Percentiles rank a stretch among this genome's conserved stretches.
phyloP scores from a whole-genome alignment of 2,797 vertebrate genomes.

The Protosalanx chinensis region DNA sequence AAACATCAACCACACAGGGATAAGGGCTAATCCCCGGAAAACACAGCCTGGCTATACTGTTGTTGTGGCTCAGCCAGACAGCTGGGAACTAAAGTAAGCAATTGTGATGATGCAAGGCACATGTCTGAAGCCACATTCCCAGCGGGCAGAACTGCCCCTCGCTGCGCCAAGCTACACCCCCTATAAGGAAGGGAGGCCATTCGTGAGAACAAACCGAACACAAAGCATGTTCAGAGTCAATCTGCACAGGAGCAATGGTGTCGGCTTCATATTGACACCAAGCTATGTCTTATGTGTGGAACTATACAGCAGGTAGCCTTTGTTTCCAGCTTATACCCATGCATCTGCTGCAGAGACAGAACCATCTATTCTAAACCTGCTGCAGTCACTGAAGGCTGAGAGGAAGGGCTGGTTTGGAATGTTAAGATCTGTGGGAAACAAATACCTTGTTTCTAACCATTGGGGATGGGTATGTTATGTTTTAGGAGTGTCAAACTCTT shows the following conservation, averaged over 20 bases:
- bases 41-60: not conserved
- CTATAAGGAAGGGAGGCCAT: not conserved
- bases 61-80: not conserved
- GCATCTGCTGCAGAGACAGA: not conserved
- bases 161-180: not conserved
- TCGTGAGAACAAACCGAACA: constrained; percentile 14
- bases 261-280: not conserved
- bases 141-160: not conserved
- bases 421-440: no score
- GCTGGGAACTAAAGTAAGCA: not conserved
- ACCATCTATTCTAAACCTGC: not conserved
- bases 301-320: not conserved
- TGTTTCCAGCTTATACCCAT: not conserved
- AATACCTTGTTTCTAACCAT: no score
- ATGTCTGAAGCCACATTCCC: not conserved
- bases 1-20: no score
- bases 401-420: not conserved
- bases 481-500: no score
- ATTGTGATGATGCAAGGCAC: not conserved
- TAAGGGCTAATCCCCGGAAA: not conserved
- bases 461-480: no score
- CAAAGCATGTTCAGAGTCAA: not conserved
- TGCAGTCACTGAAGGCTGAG: not conserved
- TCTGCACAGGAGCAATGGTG: not conserved
- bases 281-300: not conserved